Conservation (phyloP, 30 jellyfish, hydroid and myxozoan genomes). For the Aurelia sp. region DNA sequence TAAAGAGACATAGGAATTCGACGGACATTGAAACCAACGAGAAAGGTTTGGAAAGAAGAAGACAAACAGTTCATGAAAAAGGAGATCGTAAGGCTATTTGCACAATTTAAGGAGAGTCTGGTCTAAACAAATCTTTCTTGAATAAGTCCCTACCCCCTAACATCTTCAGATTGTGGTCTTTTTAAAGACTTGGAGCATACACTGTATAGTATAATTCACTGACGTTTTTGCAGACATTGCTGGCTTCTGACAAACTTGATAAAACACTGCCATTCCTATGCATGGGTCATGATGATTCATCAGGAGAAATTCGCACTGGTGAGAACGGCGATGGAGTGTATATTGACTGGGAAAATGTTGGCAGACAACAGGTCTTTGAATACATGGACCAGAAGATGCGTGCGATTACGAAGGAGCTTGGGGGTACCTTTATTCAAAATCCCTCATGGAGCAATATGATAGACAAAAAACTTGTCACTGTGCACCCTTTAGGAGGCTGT, state of each 20-base stretch:
- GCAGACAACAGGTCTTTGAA: conserved; percentile 17
- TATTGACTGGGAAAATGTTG: conserved; percentile 51
- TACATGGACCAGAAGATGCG: conserved; percentile 6
- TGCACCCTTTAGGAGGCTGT: conserved; percentile 65
- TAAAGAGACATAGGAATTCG: no score
- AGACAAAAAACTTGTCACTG: conserved; percentile 29
- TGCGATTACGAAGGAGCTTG: conserved; percentile 14
- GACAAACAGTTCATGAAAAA: no score
- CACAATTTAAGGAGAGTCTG: no score
- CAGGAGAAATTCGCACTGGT: conserved; percentile 35
- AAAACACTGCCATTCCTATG: conserved; percentile 47
- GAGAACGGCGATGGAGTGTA: conserved; percentile 13
- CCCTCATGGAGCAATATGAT: conserved; percentile 33
- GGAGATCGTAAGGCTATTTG: no score
- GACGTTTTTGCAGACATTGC: not conserved
- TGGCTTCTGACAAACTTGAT: conserved; percentile 13
- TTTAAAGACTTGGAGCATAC: no score
- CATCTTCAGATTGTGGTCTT: no score
- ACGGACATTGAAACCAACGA: no score
- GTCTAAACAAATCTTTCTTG: no score
- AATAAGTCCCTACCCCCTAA: no score
- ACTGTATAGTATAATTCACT: no score
- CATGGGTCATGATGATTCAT: conserved; percentile 57
- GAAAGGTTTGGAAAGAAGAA: no score
- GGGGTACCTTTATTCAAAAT: conserved; percentile 31